phyloP scores from a whole-genome alignment of 1,140 invertebrate genomes.

The Leptinotarsa undecemlineata region DNA sequence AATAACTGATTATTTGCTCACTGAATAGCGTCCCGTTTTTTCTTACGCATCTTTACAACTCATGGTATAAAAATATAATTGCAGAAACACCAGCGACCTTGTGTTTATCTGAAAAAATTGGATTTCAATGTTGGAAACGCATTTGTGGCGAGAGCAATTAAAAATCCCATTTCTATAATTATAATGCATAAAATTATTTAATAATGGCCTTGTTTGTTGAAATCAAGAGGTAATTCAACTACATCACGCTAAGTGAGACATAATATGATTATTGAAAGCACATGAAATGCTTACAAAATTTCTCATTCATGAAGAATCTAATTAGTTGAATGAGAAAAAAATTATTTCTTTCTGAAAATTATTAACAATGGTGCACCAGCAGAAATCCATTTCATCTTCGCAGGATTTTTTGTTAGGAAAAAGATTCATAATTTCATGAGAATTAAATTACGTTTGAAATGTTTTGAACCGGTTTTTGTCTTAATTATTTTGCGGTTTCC shows the following conservation, averaged over 20 bases:
- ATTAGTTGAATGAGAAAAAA: constrained; percentile 18
- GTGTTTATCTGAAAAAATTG: constrained; percentile 18
- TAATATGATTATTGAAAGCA: constrained; percentile 11
- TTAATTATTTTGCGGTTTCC: too few relatives aligned
- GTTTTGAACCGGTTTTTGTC: too few relatives aligned
- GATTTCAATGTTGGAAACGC: constrained; percentile 28
- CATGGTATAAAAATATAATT: constrained; percentile 7
- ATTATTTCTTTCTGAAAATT: neutral
- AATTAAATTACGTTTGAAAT: too few relatives aligned
- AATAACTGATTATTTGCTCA: too few relatives aligned
- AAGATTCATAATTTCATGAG: too few relatives aligned
- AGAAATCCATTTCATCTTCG: neutral
- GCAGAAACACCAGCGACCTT: constrained; percentile 16
- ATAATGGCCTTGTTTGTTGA: constrained; percentile 33
- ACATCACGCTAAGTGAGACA: neutral
- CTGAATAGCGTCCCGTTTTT: neutral
- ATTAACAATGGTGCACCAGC: neutral
- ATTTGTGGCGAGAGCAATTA: constrained; percentile 37
- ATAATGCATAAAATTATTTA: constrained; percentile 37
- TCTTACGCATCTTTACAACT: constrained; percentile 9
- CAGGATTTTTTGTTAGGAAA: too few relatives aligned
- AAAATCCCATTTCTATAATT: constrained; percentile 40
- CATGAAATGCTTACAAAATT: constrained; percentile 8
- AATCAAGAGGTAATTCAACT: constrained; percentile 16
- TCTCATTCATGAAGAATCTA: constrained; percentile 15